Base-by-base conservation (phyloP, 2,888 invertebrate species). In the Yponomeuta plumbellus region DNA sequence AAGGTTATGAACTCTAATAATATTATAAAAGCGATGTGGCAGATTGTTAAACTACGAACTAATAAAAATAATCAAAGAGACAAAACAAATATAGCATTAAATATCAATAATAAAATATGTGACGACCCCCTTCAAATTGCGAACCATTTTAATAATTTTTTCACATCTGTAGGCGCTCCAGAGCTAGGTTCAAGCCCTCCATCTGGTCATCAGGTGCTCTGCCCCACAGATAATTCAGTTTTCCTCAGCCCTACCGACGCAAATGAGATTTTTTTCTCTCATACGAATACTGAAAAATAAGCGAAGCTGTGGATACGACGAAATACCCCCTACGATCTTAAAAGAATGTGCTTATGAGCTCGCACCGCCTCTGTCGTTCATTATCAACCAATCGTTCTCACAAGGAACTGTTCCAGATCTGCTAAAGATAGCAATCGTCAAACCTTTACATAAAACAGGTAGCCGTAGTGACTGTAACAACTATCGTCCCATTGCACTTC, bases 241-340 rank as follows among this genome's bases (percentile, higher is more conserved):
- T 65, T 17, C 58, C 26, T 65, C 39, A n/a, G 58, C 40, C 62
- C 62, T 39, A 21, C 21, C 13, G 21, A 26, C 39, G 20, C 23
- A 62, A 10, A 34, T 2, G 63, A 66, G 20, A 22, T 58, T 11
- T 13, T 8, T 23, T 26, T 26, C 22, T 67, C 66, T n/a, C 57
- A 69, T 68, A 57, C 52, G 58, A 39, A 66, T 34, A 22, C 23
- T 69, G 3, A 69, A 69, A 68, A 68, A 67, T 56, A 69, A 69
- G 61, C 62, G 20, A 1, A 69, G 69, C 22, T 68, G 34, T 23
- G 68, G 69, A 5, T 56, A 57, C n/a, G 69, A 69, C 21, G 69
- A 67, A 20, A 64, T 69, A 5, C 68, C 68, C 1, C 62, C 68
- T 6, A 23, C 40, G 6, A 52, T 69, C 21, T 20, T 69, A 40